Conservation (phyloP, 2,797 vertebrate species). For the Myoxocephalus aenaeus region DNA sequence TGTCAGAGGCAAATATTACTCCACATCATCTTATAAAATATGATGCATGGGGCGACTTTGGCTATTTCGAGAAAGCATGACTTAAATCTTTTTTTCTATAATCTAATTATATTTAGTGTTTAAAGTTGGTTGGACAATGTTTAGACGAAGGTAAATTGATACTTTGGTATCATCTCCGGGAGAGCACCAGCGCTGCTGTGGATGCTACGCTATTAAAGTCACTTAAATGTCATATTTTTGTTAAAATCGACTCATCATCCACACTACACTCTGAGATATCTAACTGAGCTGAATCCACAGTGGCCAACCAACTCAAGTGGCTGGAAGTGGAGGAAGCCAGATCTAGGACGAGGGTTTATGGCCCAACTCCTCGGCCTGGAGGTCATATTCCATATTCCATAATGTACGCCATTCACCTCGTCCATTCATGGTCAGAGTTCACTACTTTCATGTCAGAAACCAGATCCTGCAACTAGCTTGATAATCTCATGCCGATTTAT, state of each 20-base stretch:
- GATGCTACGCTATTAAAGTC: too few species aligned
- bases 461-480: neutral
- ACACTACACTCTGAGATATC: too few species aligned
- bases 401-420: neutral
- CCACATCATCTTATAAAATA: neutral
- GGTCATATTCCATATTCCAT: neutral
- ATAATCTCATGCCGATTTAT: neutral
- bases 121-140: neutral
- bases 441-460: neutral
- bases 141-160: too few species aligned
- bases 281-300: too few species aligned
- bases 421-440: neutral
- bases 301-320: too few species aligned
- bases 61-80: neutral
- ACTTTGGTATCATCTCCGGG: too few species aligned
- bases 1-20: neutral
- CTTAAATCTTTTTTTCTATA: neutral
- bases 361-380: neutral
- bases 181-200: too few species aligned
- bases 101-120: neutral
- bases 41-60: neutral
- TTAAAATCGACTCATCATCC: too few species aligned
- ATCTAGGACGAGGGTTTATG: neutral
- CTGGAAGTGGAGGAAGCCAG: too few species aligned
- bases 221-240: too few species aligned